Conservation (phyloP, 1,140 invertebrate species). For the Leptonema lineaticorne region DNA sequence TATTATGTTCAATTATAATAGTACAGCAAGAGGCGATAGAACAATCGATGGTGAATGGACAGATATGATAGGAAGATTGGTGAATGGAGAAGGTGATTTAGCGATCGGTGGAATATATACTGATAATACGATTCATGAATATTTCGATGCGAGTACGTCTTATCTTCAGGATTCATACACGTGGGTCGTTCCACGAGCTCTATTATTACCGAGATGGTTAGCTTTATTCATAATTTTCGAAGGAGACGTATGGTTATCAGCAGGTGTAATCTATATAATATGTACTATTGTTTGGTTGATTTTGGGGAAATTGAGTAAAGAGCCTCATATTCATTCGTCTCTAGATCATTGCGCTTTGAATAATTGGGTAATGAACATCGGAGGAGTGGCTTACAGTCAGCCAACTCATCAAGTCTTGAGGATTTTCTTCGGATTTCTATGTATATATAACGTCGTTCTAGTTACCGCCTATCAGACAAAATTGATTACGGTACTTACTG, state of each 20-base stretch:
- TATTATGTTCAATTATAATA: slow-evolving; percentile 43
- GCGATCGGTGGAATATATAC: slow-evolving; percentile 58
- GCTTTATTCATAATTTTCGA: slow-evolving; percentile 54
- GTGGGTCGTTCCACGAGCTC: slow-evolving; percentile 54
- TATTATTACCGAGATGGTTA: slow-evolving; percentile 49
- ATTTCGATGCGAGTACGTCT: slow-evolving; percentile 54
- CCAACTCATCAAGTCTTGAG: slow-evolving; percentile 50
- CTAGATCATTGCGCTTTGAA: slow-evolving; percentile 52
- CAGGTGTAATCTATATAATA: slow-evolving; percentile 47
- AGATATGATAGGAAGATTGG: slow-evolving; percentile 50
- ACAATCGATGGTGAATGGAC: slow-evolving; percentile 47
- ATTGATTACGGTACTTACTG: slow-evolving; percentile 55
- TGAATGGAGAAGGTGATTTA: slow-evolving; percentile 51
- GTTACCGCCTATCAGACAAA: slow-evolving; percentile 57
- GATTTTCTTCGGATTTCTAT: slow-evolving; percentile 54
- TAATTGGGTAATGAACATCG: slow-evolving; percentile 49
- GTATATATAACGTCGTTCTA: slow-evolving; percentile 55
- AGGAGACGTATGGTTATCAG: slow-evolving; percentile 49
- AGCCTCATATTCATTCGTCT: slow-evolving; percentile 48
- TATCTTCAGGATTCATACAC: slow-evolving; percentile 58
- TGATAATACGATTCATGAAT: slow-evolving; percentile 56
- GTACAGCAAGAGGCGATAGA: slow-evolving; percentile 49
- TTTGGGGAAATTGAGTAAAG: slow-evolving; percentile 48
- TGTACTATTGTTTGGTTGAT: slow-evolving; percentile 52
- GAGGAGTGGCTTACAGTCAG: slow-evolving; percentile 50